These are phyloP conservation scores for Carduelis carduelis DNA, from an alignment of 2,797 vertebrate species.

Conservation along the genomic window DNA sequence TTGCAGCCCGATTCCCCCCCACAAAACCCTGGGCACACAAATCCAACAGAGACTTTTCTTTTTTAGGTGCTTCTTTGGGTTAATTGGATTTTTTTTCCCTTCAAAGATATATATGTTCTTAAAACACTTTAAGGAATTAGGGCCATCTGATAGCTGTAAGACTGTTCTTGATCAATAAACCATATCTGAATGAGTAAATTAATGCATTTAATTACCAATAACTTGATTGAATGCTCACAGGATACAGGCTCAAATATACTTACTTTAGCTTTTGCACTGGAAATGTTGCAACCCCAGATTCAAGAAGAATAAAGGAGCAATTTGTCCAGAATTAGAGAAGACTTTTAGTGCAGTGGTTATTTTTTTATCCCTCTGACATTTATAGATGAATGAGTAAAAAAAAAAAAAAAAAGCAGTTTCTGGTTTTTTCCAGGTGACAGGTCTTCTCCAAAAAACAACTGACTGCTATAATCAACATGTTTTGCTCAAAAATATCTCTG, in stretches of 20 bases:
- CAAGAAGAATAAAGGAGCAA: neutral
- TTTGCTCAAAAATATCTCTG: conserved; percentile 5
- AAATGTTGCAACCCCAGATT: neutral
- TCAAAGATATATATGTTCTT: neutral
- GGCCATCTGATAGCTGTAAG: neutral
- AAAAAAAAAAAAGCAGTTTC: neutral
- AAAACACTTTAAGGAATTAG: neutral
- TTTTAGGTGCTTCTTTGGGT: neutral
- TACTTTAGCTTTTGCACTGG: neutral
- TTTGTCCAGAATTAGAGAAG: neutral
- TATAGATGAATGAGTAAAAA: neutral
- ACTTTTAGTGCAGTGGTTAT: neutral
- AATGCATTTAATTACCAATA: neutral
- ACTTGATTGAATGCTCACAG: neutral
- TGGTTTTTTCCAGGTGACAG: neutral
- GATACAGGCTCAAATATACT: neutral
- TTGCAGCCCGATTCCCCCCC: rapidly evolving
- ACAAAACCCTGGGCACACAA: rapidly evolving
- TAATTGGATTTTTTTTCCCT: neutral
- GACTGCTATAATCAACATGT: conserved; percentile 2
- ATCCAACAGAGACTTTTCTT: neutral
- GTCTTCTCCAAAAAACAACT: neutral
- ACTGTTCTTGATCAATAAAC: neutral
- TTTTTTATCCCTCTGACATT: conserved; percentile 1
- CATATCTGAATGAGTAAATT: neutral